Percentiles rank a stretch among this genome's conserved stretches.
These are phyloP conservation scores for Delphinapterus leucas DNA, from an alignment of 2,113 vertebrate species.

Conservation along the genomic window DNA sequence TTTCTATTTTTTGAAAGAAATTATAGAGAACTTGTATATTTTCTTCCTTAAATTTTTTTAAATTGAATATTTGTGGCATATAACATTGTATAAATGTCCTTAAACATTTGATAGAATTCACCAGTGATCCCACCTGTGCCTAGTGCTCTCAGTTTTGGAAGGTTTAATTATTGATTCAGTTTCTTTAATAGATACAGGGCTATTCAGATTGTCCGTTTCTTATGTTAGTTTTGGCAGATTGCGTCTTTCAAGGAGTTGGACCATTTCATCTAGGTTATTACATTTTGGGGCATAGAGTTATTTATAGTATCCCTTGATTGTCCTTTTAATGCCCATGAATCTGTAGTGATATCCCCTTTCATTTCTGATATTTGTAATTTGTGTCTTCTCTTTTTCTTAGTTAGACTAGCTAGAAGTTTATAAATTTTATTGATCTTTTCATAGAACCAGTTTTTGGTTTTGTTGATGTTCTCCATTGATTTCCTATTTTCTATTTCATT, in stretches of 20 bases:
- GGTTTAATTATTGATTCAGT: not conserved
- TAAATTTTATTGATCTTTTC: not conserved
- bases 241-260: not conserved
- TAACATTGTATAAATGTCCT: not conserved
- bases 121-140: not conserved
- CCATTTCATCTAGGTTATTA: not conserved
- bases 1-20: not conserved
- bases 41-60: not conserved
- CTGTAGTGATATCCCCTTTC: not conserved
- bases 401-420: not conserved
- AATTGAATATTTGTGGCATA: not conserved
- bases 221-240: not conserved
- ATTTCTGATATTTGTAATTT: not conserved
- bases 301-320: not conserved
- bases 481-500: not conserved
- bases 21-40: not conserved
- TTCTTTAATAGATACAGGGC: not conserved
- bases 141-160: not conserved
- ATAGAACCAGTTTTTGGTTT: not conserved
- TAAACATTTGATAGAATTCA: not conserved
- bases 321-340: not conserved
- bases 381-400: not conserved
- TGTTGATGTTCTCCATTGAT: not conserved
- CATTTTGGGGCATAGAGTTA: not conserved
- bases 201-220: not conserved